Conservation (phyloP, 2,113 vertebrate species). For the Panthera leo region DNA sequence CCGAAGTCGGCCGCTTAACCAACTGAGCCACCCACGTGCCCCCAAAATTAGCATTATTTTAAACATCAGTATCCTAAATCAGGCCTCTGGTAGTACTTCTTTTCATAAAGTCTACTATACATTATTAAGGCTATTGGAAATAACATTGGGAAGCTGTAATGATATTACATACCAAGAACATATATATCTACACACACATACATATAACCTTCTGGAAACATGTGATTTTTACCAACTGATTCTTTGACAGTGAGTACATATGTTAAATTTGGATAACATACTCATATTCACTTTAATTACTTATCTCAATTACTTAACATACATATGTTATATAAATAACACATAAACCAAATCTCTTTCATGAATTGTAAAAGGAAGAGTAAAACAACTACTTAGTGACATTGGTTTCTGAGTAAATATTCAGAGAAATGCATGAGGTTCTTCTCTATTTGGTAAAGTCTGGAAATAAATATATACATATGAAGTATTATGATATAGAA, state of each 20-base stretch:
- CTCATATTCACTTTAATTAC: neutral
- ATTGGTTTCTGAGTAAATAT: neutral
- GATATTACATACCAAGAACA: neutral
- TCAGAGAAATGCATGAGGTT: neutral
- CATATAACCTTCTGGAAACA: neutral
- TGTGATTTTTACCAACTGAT: neutral
- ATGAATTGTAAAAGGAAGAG: neutral
- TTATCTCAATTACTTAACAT: neutral
- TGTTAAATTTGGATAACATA: neutral
- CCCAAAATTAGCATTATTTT: neutral
- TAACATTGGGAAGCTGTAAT: neutral
- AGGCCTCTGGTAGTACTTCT: neutral
- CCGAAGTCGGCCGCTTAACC: too few species aligned
- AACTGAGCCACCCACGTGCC: too few species aligned
- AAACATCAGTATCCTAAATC: neutral
- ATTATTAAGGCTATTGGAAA: neutral
- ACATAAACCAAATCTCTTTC: neutral
- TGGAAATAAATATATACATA: neutral
- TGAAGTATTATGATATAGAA: neutral
- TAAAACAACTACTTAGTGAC: neutral
- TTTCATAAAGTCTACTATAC: neutral
- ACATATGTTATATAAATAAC: neutral
- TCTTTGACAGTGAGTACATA: neutral
- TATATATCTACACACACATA: neutral
- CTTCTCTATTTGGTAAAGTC: neutral